Evolutionary conservation across 35 echinoderm and acorn worm species (phyloP).

Genomic region (Apostichopus japonicus): DNA sequence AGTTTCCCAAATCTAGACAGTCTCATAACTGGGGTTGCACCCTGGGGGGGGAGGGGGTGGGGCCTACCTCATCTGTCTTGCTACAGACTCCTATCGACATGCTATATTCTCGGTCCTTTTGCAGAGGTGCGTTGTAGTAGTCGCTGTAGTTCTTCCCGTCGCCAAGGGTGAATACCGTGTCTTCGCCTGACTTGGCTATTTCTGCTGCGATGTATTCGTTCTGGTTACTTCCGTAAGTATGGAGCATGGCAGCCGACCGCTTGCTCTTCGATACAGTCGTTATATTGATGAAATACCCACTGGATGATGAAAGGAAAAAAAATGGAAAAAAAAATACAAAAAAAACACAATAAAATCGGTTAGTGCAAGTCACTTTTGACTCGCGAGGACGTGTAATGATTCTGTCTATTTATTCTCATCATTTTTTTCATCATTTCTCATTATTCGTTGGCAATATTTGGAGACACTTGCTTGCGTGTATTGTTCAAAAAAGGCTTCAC

Average conservation of each 20-base stretch:
- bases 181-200: slow-evolving; percentile 6
- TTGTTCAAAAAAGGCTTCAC: too few species aligned
- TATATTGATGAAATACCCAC: background rate
- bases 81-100: background rate
- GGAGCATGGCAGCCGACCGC: background rate
- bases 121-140: slow-evolving; percentile 29
- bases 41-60: too few species aligned
- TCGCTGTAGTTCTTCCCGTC: slow-evolving; percentile 8
- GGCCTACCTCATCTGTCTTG: background rate
- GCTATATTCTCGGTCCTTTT: background rate
- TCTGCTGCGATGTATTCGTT: slow-evolving; percentile 29
- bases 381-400: too few species aligned
- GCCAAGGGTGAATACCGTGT: background rate
- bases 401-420: too few species aligned
- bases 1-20: too few species aligned
- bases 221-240: background rate
- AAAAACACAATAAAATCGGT: too few species aligned
- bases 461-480: too few species aligned
- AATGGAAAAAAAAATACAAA: too few species aligned
- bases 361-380: too few species aligned
- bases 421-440: too few species aligned
- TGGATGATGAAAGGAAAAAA: background rate
- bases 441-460: too few species aligned
- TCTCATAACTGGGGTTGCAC: too few species aligned
- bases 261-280: background rate